Evolutionary conservation across 2,888 invertebrate species (phyloP).

Genomic region (Eumerus sabulonum): DNA sequence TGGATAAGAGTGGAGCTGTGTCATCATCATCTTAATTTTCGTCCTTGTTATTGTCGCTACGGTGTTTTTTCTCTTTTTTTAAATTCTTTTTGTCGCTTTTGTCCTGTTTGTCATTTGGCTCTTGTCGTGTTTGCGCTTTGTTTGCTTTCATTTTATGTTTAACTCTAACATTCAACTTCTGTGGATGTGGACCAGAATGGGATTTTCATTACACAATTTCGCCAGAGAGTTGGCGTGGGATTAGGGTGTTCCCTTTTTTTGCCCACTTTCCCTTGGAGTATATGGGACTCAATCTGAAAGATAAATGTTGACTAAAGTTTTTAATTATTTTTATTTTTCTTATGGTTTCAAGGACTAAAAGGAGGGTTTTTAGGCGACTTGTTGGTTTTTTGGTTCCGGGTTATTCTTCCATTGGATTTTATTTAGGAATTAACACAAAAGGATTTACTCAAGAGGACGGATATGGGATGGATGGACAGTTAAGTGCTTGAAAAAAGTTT

Average conservation of each 20-base stretch:
- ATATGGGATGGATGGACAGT: no score
- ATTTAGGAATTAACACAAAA: no score
- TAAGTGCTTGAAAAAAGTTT: no score
- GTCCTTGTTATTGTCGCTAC: slow-evolving; percentile 8
- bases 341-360: background rate
- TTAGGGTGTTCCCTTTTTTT: slow-evolving; percentile 7
- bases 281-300: slow-evolving; percentile 25
- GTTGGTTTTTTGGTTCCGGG: background rate
- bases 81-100: slow-evolving; percentile 1
- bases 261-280: background rate
- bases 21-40: slow-evolving; percentile 16
- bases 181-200: background rate
- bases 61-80: no score
- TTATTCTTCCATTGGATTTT: no score
- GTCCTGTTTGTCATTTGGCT: slow-evolving; percentile 23
- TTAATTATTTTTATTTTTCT: slow-evolving; percentile 24
- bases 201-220: slow-evolving; percentile 40
- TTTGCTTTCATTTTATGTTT: slow-evolving; percentile 29
- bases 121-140: slow-evolving; percentile 24
- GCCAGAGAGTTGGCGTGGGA: background rate
- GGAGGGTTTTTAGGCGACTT: background rate
- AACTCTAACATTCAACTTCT: slow-evolving; percentile 9
- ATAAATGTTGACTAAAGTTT: slow-evolving; percentile 31
- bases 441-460: no score
- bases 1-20: slow-evolving; percentile 36